Evolutionary conservation across 2,888 invertebrate species (phyloP).

Genomic region (Cerceris rybyensis): DNA sequence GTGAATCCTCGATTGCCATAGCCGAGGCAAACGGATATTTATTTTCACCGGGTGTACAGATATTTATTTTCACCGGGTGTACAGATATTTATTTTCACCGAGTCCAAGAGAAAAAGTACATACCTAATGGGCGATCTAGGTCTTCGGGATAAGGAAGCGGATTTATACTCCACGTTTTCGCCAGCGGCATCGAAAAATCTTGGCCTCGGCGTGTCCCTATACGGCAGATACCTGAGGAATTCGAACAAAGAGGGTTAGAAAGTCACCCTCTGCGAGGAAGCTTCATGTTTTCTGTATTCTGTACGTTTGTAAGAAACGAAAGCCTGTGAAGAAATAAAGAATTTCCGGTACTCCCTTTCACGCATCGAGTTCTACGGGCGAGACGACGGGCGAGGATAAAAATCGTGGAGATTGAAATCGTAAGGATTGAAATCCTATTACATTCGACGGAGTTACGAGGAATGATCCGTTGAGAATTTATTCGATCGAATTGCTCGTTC

Average conservation of each 20-base stretch:
- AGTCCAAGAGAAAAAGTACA: background rate
- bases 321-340: background rate
- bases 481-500: no score
- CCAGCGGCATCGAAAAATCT: slow-evolving; percentile 14
- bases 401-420: no score
- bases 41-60: no score
- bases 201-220: slow-evolving; percentile 37
- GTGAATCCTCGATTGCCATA: no score
- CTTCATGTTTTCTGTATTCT: background rate
- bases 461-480: no score
- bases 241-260: background rate
- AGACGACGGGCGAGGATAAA: no score
- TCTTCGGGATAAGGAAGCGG: slow-evolving; percentile 26
- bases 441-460: no score
- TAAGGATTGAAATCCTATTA: no score
- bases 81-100: no score
- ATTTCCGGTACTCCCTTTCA: background rate
- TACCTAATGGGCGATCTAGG: slow-evolving; percentile 51
- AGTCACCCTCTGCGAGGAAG: background rate
- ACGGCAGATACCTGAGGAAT: slow-evolving; percentile 37
- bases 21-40: no score
- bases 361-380: no score
- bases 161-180: background rate
- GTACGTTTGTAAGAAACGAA: background rate
- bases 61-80: no score